Evolutionary conservation across 2,888 invertebrate genomes (phyloP).

Genomic region (Aphodius granarius): DNA sequence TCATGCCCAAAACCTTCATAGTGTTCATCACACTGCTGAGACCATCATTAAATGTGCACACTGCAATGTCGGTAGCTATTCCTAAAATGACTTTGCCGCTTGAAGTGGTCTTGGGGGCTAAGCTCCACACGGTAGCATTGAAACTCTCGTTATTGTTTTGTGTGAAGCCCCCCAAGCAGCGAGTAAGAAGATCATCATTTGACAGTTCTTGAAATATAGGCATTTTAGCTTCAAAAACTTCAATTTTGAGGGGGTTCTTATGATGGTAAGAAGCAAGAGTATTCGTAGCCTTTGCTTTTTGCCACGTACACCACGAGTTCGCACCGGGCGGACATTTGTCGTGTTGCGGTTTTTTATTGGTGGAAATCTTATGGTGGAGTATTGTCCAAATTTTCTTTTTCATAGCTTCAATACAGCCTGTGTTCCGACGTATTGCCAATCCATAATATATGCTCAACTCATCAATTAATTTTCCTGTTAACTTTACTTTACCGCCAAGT

Average conservation of each 20-base stretch:
- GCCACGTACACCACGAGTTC: constrained; percentile 22
- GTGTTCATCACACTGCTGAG: constrained; percentile 14
- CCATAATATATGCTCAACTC: constrained; percentile 19
- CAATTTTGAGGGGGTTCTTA: not conserved
- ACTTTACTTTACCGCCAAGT: constrained; percentile 19
- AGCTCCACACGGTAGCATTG: constrained; percentile 21
- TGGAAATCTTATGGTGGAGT: constrained; percentile 6
- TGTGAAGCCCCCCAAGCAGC: constrained; percentile 21
- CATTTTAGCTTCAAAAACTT: constrained; percentile 22
- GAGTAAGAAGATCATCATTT: constrained; percentile 22
- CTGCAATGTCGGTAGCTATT: constrained; percentile 19
- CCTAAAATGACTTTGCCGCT: constrained; percentile 15
- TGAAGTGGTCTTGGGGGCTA: constrained; percentile 6
- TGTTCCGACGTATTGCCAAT: constrained; percentile 21
- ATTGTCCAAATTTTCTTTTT: constrained; percentile 4
- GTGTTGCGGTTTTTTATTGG: constrained; percentile 15
- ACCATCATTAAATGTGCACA: constrained; percentile 21
- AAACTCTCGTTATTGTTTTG: constrained; percentile 18
- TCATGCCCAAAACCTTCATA: constrained; percentile 20
- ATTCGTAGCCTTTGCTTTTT: constrained; percentile 6
- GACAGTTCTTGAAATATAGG: constrained; percentile 28
- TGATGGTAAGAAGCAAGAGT: constrained; percentile 3
- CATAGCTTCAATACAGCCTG: constrained; percentile 5
- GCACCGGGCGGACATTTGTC: constrained; percentile 10
- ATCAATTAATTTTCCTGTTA: no score